phyloP scores from a whole-genome alignment of 2,113 vertebrate genomes.

The Symphodus melops region DNA sequence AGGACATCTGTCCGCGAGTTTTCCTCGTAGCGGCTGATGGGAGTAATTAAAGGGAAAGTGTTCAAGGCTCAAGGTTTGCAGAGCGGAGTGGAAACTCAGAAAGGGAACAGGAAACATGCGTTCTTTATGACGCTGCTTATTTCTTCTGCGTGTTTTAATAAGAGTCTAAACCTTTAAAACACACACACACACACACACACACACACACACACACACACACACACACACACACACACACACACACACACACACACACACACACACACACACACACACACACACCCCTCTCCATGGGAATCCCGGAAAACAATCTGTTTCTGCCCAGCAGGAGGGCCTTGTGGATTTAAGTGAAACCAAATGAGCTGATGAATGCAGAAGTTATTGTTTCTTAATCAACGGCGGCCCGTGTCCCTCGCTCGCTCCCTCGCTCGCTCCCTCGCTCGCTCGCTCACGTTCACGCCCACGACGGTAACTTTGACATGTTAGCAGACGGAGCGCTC shows the following conservation, averaged over 20 bases:
- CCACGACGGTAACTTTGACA: constrained; percentile 62
- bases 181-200: too few relatives aligned
- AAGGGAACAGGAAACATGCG: constrained; percentile 39
- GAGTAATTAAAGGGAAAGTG: constrained; percentile 79
- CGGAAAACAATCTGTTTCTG: constrained; percentile 35
- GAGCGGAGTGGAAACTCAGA: constrained; percentile 64
- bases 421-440: too few relatives aligned
- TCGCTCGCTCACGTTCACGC: constrained; percentile 4
- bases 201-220: background rate
- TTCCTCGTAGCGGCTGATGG: constrained; percentile 75
- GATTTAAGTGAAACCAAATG: constrained; percentile 74
- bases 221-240: constrained; percentile 2
- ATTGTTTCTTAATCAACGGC: constrained; percentile 53
- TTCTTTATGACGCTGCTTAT: constrained; percentile 18
- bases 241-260: constrained; percentile 15
- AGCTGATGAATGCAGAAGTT: constrained; percentile 54
- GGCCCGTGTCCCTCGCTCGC: constrained; percentile 22
- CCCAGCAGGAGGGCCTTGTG: constrained; percentile 40
- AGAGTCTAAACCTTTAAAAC: background rate
- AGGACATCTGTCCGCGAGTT: constrained; percentile 73
- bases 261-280: constrained; percentile 2
- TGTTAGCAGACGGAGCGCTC: constrained; percentile 45
- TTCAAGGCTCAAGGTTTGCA: constrained; percentile 70
- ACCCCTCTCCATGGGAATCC: constrained; percentile 32
- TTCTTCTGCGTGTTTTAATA: background rate